Evolutionary conservation across 1,140 invertebrate species (phyloP), one percentile per base, ranked within the genome.

Genomic region (Drosophila ogumai): DNA sequence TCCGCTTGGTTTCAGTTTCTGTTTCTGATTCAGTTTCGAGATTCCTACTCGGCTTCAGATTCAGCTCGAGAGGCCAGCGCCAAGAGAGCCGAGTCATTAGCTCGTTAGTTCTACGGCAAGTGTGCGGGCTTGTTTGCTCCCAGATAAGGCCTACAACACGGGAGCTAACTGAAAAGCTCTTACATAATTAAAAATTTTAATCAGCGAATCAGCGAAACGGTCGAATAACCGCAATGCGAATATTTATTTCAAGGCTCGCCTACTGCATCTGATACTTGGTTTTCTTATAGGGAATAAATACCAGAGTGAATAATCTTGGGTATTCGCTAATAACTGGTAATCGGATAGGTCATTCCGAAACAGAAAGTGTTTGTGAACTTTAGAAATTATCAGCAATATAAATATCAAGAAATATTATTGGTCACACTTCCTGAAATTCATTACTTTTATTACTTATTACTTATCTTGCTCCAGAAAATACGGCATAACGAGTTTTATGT

Each of bases 171-270:
- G 19, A 17, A 52, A 77, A 44, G 19, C 46, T 43, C 40, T 75
- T 67, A 57, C 61, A 66, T 66, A 76, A 76, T 75, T 75, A 75
- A 54, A 15, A 44, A 41, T n/a, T 38, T 22, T 52, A 76, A 47
- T 74, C 55, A 17, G 19, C 6, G 31, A 34, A 19, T 32, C 13
- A 50, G 44, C 60, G 46, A 75, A 17, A 34, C 36, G 43, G 19
- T 75, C n/a, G 32, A 66, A 22, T 73, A 61, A 61, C 49, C 40
- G 40, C 56, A 66, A 28, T 9, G n/a, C 63, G n/a, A 66, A 38
- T 59, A 57, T 52, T 34, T 31, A 32, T 36, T 46, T 43, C 31
- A 43, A 65, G 61, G 57, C 61, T 32, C n/a, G 12, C 6, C 3
- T 31, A 50, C 15, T 61, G 22, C 28, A 32, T 22, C 19, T 17